A percentile compares a stretch with the other conserved stretches of the same genome.
These are phyloP conservation scores for Cephus rjabovi DNA, from an alignment of 2,888 invertebrate genomes.

Conservation along the genomic window DNA sequence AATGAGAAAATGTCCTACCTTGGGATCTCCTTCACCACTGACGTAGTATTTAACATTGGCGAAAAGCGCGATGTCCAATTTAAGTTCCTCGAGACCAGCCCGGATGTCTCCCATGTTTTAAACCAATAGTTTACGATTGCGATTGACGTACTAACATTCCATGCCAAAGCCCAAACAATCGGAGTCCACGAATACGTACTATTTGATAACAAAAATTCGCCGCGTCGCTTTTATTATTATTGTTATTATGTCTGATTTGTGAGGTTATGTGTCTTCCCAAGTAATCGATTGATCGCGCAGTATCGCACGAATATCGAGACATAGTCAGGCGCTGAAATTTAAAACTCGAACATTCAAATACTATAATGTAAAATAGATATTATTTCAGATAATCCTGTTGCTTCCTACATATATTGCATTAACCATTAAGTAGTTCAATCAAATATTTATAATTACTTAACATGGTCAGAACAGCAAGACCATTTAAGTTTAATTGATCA, in stretches of 20 bases:
- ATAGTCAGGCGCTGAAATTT: background rate
- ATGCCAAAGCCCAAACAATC: background rate
- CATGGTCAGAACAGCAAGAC: background rate
- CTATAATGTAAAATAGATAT: background rate
- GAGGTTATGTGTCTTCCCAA: constrained; percentile 45
- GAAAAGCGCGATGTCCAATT: constrained; percentile 75
- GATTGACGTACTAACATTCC: background rate
- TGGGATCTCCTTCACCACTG: constrained; percentile 74
- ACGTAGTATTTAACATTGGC: constrained; percentile 87
- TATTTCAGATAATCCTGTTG: background rate
- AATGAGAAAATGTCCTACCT: constrained; percentile 44
- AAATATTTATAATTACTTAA: background rate
- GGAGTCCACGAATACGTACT: background rate
- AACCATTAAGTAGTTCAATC: background rate
- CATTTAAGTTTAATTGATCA: background rate
- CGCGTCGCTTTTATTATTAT: constrained; percentile 61
- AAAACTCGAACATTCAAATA: background rate
- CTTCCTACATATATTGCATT: background rate
- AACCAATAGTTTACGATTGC: background rate
- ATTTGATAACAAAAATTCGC: constrained; percentile 46
- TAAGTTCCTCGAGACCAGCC: constrained; percentile 65
- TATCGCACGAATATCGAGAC: background rate
- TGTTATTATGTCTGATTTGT: constrained; percentile 26
- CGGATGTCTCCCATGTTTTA: constrained; percentile 66
- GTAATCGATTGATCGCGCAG: constrained; percentile 10